These are phyloP conservation scores for Drosophila kurseongensis DNA, from an alignment of 1,140 invertebrate genomes.

Conservation along the genomic window DNA sequence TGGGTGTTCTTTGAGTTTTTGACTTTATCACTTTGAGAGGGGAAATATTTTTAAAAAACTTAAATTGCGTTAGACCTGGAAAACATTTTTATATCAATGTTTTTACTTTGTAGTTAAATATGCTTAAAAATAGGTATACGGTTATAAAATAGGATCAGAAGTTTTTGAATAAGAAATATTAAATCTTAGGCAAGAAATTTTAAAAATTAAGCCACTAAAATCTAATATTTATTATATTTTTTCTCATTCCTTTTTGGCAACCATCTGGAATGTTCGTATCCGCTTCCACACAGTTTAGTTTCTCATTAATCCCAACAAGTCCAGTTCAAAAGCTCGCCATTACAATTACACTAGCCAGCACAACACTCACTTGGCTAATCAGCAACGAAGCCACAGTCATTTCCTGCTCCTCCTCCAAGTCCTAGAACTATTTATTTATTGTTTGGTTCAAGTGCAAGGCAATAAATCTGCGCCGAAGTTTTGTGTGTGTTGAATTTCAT, in stretches of 20 bases:
- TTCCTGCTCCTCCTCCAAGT: constrained; percentile 3
- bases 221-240: no score
- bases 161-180: no score
- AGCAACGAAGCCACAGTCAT: constrained; percentile 5
- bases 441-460: constrained; percentile 50
- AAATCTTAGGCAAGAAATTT: no score
- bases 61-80: background rate
- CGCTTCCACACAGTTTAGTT: constrained; percentile 2
- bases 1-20: background rate
- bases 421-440: constrained; percentile 45
- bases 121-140: no score
- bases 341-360: constrained; percentile 28
- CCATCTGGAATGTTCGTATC: background rate
- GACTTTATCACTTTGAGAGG: background rate
- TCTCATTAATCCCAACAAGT: constrained; percentile 18
- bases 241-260: background rate
- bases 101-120: no score
- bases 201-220: no score
- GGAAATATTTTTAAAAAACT: background rate
- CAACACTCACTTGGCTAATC: constrained; percentile 38
- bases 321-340: background rate
- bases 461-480: constrained; percentile 48
- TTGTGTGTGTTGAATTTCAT: constrained; percentile 55
- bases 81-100: background rate
- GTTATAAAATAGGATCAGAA: no score